Evolutionary conservation across 1,140 invertebrate genomes (phyloP).

Genomic region (Drosophila albomicans): DNA sequence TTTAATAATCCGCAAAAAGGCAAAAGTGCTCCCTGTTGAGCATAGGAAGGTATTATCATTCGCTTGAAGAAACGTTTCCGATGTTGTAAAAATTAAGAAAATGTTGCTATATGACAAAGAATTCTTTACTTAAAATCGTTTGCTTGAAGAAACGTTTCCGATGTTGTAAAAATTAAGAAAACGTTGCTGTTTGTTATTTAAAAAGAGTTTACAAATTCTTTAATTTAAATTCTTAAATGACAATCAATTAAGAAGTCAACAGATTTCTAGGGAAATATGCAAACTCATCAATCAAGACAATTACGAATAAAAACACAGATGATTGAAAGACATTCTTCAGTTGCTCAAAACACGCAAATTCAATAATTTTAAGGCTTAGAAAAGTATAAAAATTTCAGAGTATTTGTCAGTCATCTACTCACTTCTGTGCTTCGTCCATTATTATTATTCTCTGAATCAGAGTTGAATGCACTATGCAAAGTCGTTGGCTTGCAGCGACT

Average conservation of each 20-base stretch:
- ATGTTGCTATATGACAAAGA: not conserved
- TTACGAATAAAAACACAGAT: too few species aligned
- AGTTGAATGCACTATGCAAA: conserved; percentile 64
- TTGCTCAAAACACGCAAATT: too few species aligned
- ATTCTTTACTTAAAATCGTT: not conserved
- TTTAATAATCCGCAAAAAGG: conserved; percentile 56
- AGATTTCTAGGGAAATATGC: too few species aligned
- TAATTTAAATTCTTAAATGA: too few species aligned
- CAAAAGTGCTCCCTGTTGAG: conserved; percentile 28
- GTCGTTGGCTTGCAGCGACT: conserved; percentile 26
- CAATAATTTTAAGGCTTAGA: too few species aligned
- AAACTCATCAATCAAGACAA: too few species aligned
- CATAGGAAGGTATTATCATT: conserved; percentile 46
- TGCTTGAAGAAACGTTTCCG: too few species aligned
- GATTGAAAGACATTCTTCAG: too few species aligned
- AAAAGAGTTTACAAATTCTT: too few species aligned
- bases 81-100: not conserved
- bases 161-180: too few species aligned
- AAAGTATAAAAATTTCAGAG: conserved; percentile 19
- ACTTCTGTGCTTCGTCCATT: conserved; percentile 11
- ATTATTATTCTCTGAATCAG: conserved; percentile 31
- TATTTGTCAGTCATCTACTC: conserved; percentile 20
- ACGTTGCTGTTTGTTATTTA: too few species aligned
- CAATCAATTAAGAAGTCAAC: too few species aligned
- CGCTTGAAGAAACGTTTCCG: not conserved